These are phyloP conservation scores for Drosophila percnosoma DNA, from an alignment of 2,888 invertebrate species.

Conservation along the genomic window DNA sequence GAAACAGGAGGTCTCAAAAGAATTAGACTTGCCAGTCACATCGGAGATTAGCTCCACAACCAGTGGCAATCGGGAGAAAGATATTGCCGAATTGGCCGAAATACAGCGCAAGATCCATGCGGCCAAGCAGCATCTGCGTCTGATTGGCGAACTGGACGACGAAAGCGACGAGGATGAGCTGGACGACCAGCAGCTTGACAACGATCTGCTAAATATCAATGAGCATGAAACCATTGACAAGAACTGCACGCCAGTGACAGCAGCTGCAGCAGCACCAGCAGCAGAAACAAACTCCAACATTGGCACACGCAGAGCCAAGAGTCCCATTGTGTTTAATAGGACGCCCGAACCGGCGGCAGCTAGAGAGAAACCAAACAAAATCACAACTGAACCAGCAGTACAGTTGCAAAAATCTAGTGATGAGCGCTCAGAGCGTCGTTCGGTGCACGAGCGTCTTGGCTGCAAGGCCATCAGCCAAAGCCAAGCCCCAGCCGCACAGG, in stretches of 20 bases:
- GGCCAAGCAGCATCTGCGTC: constrained; percentile 86
- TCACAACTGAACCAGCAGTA: constrained; percentile 11
- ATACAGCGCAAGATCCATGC: constrained; percentile 88
- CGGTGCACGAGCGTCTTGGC: constrained; percentile 86
- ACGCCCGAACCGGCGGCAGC: constrained; percentile 27
- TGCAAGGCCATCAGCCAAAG: constrained; percentile 62
- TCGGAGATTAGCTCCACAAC: constrained; percentile 84
- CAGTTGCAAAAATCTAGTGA: constrained; percentile 27
- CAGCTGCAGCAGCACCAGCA: constrained; percentile 9
- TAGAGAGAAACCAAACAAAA: constrained; percentile 50
- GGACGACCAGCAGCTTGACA: constrained; percentile 86
- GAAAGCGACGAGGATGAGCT: constrained; percentile 58
- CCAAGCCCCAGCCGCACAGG: not conserved
- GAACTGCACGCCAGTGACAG: constrained; percentile 17
- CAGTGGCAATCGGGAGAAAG: constrained; percentile 82
- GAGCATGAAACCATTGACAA: constrained; percentile 83
- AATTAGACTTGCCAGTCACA: constrained; percentile 86
- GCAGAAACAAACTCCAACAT: constrained; percentile 19
- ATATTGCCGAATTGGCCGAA: constrained; percentile 86
- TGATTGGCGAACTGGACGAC: constrained; percentile 84
- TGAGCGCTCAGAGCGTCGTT: constrained; percentile 72
- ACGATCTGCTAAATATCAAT: constrained; percentile 88
- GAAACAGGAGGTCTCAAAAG: constrained; percentile 80
- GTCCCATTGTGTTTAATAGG: constrained; percentile 82
- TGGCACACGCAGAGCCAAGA: constrained; percentile 67